phyloP scores from a whole-genome alignment of 1,140 invertebrate genomes.

The Ceratosolen solmsi region DNA sequence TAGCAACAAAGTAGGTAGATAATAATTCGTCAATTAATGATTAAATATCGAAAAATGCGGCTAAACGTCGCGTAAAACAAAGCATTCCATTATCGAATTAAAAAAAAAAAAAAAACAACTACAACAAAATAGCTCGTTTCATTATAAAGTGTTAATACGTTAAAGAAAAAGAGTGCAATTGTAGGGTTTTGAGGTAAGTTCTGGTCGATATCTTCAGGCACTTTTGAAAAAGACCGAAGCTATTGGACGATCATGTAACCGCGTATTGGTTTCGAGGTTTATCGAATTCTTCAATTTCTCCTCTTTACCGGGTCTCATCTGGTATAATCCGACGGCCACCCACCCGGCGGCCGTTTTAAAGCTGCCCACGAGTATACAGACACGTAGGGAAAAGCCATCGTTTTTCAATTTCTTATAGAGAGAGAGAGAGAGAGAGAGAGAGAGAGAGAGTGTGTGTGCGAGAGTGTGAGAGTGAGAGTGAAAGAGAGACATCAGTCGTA shows the following conservation, averaged over 20 bases:
- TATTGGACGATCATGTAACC: slow-evolving; percentile 43
- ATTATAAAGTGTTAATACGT: neutral
- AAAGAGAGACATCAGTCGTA: too few species aligned
- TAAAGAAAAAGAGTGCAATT: slow-evolving; percentile 30
- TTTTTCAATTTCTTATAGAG: slow-evolving; percentile 17
- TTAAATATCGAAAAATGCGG: too few species aligned
- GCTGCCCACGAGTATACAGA: slow-evolving; percentile 36
- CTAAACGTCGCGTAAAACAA: too few species aligned
- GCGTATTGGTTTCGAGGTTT: slow-evolving; percentile 58
- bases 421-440: too few species aligned
- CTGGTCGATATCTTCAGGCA: slow-evolving; percentile 45
- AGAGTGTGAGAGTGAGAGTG: too few species aligned
- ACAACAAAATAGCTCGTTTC: too few species aligned
- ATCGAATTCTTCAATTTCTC: slow-evolving; percentile 60
- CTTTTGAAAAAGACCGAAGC: neutral
- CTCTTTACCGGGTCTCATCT: slow-evolving; percentile 36
- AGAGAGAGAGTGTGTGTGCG: too few species aligned
- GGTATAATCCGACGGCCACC: slow-evolving; percentile 45
- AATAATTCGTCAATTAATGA: too few species aligned
- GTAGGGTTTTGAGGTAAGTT: slow-evolving; percentile 41
- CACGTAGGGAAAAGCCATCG: slow-evolving; percentile 47
- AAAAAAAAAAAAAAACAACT: too few species aligned
- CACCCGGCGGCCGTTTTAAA: slow-evolving; percentile 56
- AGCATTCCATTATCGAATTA: too few species aligned
- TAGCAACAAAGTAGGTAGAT: too few species aligned